Percentiles rank a stretch among this genome's conserved stretches.
These are phyloP conservation scores for Tiliacea aurago DNA, from an alignment of 2,888 invertebrate species.

Conservation along the genomic window DNA sequence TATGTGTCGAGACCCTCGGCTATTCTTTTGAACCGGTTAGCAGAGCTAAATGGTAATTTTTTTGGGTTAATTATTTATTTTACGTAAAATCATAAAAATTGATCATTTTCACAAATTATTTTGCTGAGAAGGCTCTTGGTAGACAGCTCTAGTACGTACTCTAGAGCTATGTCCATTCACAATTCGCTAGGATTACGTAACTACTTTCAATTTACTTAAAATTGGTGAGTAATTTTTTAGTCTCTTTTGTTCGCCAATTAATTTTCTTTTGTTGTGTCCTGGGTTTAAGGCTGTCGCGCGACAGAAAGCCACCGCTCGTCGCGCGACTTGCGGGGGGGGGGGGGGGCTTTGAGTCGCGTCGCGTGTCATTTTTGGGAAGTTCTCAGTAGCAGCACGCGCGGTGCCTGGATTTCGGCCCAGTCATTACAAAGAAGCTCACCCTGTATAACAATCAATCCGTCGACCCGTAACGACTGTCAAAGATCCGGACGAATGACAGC, in stretches of 20 bases:
- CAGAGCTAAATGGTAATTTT: conserved; percentile 11
- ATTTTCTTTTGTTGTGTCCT: neutral
- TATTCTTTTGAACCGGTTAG: conserved; percentile 5
- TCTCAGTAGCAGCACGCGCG: too few relatives aligned
- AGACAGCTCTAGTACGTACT: neutral
- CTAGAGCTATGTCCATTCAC: neutral
- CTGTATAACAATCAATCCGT: too few relatives aligned
- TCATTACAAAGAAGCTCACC: too few relatives aligned
- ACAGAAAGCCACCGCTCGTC: too few relatives aligned
- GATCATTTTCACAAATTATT: neutral
- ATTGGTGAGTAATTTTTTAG: neutral
- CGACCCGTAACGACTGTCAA: too few relatives aligned
- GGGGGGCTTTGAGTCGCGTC: too few relatives aligned
- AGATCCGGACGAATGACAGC: too few relatives aligned
- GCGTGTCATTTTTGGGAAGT: too few relatives aligned
- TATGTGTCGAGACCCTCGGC: conserved; percentile 16
- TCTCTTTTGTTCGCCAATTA: neutral
- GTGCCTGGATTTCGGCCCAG: too few relatives aligned
- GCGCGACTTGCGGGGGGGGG: too few relatives aligned
- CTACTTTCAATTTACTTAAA: conserved; percentile 2
- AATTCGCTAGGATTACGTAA: neutral
- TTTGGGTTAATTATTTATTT: too few relatives aligned
- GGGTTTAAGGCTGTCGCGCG: too few relatives aligned
- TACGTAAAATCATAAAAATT: neutral
- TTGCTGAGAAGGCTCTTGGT: neutral